Evolutionary conservation across 2,113 vertebrate genomes (phyloP), one percentile per base, ranked within the genome.

Genomic region (Mustela lutreola): DNA sequence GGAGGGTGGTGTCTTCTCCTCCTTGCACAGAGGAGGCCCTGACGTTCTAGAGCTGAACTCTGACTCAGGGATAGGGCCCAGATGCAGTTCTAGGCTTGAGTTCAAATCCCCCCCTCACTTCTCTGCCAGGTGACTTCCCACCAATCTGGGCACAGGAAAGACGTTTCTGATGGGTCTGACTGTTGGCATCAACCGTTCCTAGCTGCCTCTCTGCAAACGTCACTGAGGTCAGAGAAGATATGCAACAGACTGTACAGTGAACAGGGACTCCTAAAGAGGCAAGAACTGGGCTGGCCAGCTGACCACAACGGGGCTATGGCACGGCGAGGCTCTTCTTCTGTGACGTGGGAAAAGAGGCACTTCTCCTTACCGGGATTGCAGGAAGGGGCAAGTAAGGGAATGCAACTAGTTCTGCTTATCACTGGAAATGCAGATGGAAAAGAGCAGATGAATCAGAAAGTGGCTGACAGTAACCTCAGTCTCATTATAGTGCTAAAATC

Each of bases 221-320:
- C 39, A 39, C 56, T 15, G 12, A 16, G 12, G 9, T 53, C 42
- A 73, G 65, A 73, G 81, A 71, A 19, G 0, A 2, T 70, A 21
- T 48, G 42, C 5, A n/a, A 16, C 9, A 45, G 39, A 39, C 39
- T 3, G 39, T 39, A 39, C 3, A 39, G 39, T 39, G 39, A 39
- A 39, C 39, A 39, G 39, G 39, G 39, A 39, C 39, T 3, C 39
- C 39, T 39, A 39, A 39, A 39, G 39, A 39, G 39, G 39, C 19
- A 1, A 2, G 22, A 50, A 7, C 36, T 36, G 31, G 36, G 31
- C 39, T 50, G 22, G 0, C 21, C 33, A 8, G 9, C 3, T 60
- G 58, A 60, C 3, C 12, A 1, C 36, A 8, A 26, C 5, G 36
- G 53, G 36, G 53, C 11, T 0, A 0, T 5, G 16, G 53, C 33